Conservation (phyloP, 2,797 vertebrate species). For the Carapus acus region DNA sequence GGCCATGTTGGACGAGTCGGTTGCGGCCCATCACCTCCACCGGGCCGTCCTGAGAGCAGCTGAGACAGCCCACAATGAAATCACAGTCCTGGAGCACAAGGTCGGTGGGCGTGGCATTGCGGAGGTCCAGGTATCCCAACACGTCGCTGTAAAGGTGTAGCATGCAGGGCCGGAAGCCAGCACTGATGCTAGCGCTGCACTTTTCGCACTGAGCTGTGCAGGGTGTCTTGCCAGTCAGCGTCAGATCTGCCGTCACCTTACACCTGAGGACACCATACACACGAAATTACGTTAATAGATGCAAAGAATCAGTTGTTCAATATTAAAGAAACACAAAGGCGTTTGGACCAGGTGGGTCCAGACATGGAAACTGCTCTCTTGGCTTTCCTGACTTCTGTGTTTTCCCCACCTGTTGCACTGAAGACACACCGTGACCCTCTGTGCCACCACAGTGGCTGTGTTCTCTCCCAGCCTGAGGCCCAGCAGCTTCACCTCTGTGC, state of each 20-base stretch:
- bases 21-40: slow-evolving; percentile 60
- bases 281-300: neutral
- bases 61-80: slow-evolving; percentile 70
- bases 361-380: no score
- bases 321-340: no score
- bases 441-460: slow-evolving; percentile 69
- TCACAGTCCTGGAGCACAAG: slow-evolving; percentile 74
- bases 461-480: slow-evolving; percentile 74
- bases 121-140: slow-evolving; percentile 77
- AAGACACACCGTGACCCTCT: slow-evolving; percentile 70
- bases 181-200: slow-evolving; percentile 70
- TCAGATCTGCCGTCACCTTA: slow-evolving; percentile 75
- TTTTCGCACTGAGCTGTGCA: slow-evolving; percentile 76
- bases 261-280: slow-evolving; percentile 61
- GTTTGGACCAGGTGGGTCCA: no score
- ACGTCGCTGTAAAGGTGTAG: slow-evolving; percentile 76
- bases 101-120: slow-evolving; percentile 67
- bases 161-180: slow-evolving; percentile 71
- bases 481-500: slow-evolving; percentile 76
- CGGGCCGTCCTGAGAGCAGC: slow-evolving; percentile 71
- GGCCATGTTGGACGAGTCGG: no score
- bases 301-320: no score
- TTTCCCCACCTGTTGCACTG: slow-evolving; percentile 71
- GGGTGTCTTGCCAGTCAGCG: slow-evolving; percentile 58
- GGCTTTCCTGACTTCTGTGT: no score